Conservation (phyloP, 2,888 invertebrate species). For the Troides helena region DNA sequence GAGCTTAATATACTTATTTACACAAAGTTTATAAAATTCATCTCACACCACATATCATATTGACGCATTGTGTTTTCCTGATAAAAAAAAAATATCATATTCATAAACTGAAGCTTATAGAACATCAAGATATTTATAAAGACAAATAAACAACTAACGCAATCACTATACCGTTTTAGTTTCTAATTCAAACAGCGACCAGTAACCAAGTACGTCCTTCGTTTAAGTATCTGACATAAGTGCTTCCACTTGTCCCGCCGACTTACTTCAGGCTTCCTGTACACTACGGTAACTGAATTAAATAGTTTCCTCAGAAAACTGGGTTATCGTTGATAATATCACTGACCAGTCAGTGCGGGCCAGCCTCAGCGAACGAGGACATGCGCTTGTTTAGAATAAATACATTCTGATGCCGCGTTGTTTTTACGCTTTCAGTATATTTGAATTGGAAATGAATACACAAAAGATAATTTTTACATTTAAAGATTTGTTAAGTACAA, state of each 20-base stretch:
- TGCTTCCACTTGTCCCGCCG: slow-evolving; percentile 51
- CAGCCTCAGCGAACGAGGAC: slow-evolving; percentile 39
- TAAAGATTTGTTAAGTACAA: background rate
- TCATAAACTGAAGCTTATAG: no score
- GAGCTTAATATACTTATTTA: no score
- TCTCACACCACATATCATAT: no score
- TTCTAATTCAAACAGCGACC: slow-evolving; percentile 33
- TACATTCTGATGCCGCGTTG: slow-evolving; percentile 19
- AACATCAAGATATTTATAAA: no score
- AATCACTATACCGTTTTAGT: slow-evolving; percentile 33
- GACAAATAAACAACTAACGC: slow-evolving; percentile 11
- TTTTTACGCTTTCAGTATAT: slow-evolving; percentile 18
- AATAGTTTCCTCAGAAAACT: slow-evolving; percentile 67
- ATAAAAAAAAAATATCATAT: no score
- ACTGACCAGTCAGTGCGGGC: slow-evolving; percentile 44
- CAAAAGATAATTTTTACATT: background rate
- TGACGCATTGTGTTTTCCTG: no score
- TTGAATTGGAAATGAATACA: background rate
- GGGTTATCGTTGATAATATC: slow-evolving; percentile 69
- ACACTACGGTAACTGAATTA: slow-evolving; percentile 64
- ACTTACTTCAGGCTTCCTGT: slow-evolving; percentile 53
- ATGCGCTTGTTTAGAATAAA: slow-evolving; percentile 37
- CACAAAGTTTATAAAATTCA: no score
- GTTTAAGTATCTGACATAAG: slow-evolving; percentile 40
- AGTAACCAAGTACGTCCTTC: slow-evolving; percentile 23